Evolutionary conservation across 2,113 vertebrate genomes (phyloP).

Genomic region (Lepus americanus): DNA sequence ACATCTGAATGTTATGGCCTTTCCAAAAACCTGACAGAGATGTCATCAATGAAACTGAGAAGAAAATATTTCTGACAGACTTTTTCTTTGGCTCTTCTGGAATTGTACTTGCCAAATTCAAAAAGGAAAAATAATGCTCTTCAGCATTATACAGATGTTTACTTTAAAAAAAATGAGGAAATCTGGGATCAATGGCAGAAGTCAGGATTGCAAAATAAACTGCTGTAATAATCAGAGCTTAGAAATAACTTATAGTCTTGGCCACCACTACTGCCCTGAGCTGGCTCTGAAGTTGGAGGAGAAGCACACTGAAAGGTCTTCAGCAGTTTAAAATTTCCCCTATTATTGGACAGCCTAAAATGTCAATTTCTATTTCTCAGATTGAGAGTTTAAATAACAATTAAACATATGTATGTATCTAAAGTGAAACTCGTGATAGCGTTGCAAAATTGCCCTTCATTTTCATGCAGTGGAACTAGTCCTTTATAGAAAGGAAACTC

Average conservation of each 20-base stretch:
- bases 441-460: neutral
- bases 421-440: neutral
- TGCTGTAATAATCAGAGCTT: neutral
- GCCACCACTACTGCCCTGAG: neutral
- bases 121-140: slow-evolving; percentile 79
- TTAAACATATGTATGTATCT: neutral
- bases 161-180: slow-evolving; percentile 19
- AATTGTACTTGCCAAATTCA: slow-evolving; percentile 81
- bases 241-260: neutral
- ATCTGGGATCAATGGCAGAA: slow-evolving; percentile 36
- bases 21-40: slow-evolving; percentile 82
- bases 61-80: slow-evolving; percentile 81
- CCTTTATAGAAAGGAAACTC: slow-evolving; percentile 38
- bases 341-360: slow-evolving; percentile 1
- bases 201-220: neutral
- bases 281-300: neutral
- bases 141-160: slow-evolving; percentile 58
- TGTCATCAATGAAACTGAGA: slow-evolving; percentile 76
- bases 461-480: neutral
- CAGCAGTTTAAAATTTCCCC: neutral
- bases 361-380: neutral
- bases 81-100: slow-evolving; percentile 72
- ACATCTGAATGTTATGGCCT: slow-evolving; percentile 63
- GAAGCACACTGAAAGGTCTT: neutral
- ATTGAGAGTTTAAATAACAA: neutral